Percentiles rank a stretch among this genome's conserved stretches.
Conservation (phyloP, 2,797 vertebrate species). For the Karalla daura region DNA sequence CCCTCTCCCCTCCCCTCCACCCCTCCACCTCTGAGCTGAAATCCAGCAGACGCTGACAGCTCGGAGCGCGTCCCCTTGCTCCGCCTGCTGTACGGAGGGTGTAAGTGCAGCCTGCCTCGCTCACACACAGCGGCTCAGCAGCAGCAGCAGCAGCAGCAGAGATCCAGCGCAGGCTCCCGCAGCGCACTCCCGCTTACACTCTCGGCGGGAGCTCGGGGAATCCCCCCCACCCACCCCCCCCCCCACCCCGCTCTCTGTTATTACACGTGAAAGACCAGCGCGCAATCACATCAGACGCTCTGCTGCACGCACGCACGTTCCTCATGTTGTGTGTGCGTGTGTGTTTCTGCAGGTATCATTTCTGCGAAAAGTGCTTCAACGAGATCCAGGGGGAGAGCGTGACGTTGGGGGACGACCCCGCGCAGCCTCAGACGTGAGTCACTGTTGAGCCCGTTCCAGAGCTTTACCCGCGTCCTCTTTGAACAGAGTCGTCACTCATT, state of each 20-base stretch:
- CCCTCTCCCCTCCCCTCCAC: conserved; percentile 34
- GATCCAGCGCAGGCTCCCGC: conserved; percentile 68
- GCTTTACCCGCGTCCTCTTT: no score
- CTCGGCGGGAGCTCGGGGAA: conserved; percentile 48
- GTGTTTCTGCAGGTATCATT: conserved; percentile 97
- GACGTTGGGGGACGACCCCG: conserved; percentile 97
- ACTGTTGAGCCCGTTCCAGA: no score
- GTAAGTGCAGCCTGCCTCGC: conserved; percentile 53
- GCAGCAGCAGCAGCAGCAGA: conserved; percentile 42
- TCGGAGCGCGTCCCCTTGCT: conserved; percentile 72
- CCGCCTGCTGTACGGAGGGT: conserved; percentile 85
- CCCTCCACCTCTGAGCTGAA: conserved; percentile 37
- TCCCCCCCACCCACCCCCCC: no score
- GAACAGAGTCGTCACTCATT: no score
- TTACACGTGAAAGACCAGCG: conserved; percentile 31
- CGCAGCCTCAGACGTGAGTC: conserved; percentile 98
- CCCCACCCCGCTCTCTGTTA: conserved; percentile 26
- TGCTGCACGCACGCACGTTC: no score
- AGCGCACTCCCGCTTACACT: conserved; percentile 73
- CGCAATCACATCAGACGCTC: not conserved
- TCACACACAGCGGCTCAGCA: not conserved
- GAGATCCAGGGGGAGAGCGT: conserved; percentile 99
- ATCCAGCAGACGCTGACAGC: conserved; percentile 24
- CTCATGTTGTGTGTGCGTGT: no score
- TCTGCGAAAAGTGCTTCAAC: conserved; percentile 99